Evolutionary conservation across 2,113 vertebrate genomes (phyloP).

Genomic region (Pseudonaja textilis): DNA sequence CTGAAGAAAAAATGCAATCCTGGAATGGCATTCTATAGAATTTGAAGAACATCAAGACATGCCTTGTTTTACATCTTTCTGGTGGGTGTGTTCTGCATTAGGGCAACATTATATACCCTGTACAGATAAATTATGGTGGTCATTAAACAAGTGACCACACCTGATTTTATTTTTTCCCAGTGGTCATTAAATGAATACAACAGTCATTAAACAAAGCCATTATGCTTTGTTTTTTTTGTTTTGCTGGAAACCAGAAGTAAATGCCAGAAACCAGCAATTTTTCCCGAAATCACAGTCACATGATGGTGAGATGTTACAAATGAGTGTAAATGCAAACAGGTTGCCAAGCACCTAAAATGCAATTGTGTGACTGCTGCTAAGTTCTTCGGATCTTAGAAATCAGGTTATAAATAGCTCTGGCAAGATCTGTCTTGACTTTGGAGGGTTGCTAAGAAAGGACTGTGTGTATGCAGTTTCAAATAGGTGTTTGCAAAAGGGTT

Average conservation of each 20-base stretch:
- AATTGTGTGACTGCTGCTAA: background rate
- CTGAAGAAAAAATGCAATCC: background rate
- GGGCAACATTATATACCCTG: background rate
- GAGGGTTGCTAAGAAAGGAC: background rate
- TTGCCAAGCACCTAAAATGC: background rate
- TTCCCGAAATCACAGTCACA: background rate
- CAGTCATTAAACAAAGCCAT: too few relatives aligned
- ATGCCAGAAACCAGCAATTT: background rate
- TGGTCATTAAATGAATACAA: too few relatives aligned
- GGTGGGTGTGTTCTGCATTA: background rate
- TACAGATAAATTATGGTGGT: background rate
- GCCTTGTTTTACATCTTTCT: background rate
- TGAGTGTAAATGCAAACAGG: background rate
- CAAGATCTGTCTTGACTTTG: background rate
- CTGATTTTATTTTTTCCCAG: too few relatives aligned
- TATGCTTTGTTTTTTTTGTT: too few relatives aligned
- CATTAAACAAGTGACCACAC: too few relatives aligned
- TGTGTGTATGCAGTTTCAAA: background rate
- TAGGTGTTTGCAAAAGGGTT: background rate
- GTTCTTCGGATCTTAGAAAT: background rate
- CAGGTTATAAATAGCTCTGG: background rate
- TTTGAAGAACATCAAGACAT: background rate
- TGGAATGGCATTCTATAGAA: background rate
- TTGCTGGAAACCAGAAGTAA: background rate
- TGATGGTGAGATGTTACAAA: background rate